A percentile compares a stretch with the other conserved stretches of the same genome.
phyloP scores from a whole-genome alignment of 2,888 invertebrate species.

The Axea sp. region DNA sequence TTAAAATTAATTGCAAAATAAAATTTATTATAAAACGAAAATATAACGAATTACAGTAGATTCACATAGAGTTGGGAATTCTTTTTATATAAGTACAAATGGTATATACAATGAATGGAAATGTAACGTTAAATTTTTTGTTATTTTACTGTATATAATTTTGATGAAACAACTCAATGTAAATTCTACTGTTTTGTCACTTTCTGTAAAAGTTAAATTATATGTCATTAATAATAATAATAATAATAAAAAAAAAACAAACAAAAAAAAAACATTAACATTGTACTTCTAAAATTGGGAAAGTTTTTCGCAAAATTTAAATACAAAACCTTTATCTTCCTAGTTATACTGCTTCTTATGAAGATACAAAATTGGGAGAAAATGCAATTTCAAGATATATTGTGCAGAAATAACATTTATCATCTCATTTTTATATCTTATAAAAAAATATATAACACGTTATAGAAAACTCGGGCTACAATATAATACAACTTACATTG shows the following conservation, averaged over 20 bases:
- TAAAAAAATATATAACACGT: slow-evolving; percentile 27
- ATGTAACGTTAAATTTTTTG: too few relatives aligned
- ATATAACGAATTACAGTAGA: too few relatives aligned
- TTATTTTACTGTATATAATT: too few relatives aligned
- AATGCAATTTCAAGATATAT: neutral
- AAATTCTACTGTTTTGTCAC: too few relatives aligned
- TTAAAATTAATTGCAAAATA: neutral
- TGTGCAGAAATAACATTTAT: neutral
- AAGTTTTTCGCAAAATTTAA: neutral
- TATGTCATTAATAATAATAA: too few relatives aligned
- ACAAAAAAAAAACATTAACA: too few relatives aligned
- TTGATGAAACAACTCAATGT: too few relatives aligned
- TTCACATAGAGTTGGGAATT: too few relatives aligned
- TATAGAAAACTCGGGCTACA: neutral
- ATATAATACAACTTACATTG: slow-evolving; percentile 42
- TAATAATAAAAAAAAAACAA: too few relatives aligned
- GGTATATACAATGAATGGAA: too few relatives aligned
- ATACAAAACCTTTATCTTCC: neutral
- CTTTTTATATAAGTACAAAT: too few relatives aligned
- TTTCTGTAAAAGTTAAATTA: too few relatives aligned
- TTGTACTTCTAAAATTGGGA: slow-evolving; percentile 22
- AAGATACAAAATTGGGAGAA: neutral
- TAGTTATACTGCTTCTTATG: slow-evolving; percentile 11
- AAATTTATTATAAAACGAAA: neutral
- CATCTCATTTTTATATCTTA: slow-evolving; percentile 1